Percentiles rank a stretch among this genome's conserved stretches.
Conservation (phyloP, 2,797 vertebrate genomes). For the Melanotaenia nigrans region DNA sequence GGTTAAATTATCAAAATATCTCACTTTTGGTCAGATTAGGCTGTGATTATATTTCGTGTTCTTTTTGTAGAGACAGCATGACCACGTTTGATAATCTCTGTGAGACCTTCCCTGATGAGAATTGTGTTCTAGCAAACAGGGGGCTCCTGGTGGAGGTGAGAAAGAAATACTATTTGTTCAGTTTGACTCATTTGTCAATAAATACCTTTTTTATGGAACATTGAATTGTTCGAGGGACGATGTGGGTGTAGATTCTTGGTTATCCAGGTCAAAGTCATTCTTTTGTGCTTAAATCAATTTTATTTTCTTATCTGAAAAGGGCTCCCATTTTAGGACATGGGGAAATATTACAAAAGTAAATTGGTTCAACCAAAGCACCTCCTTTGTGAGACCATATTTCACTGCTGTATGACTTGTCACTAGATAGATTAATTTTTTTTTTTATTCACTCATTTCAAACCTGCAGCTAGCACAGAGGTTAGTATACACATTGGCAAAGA, state of each 20-base stretch:
- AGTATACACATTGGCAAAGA: no score
- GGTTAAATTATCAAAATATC: constrained; percentile 18
- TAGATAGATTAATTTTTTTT: no score
- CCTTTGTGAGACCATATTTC: no score
- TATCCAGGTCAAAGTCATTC: not conserved
- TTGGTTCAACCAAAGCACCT: no score
- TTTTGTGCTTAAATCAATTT: no score
- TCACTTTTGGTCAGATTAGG: not conserved
- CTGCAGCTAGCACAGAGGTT: no score
- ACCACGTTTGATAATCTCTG: constrained; percentile 84
- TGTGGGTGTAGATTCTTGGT: not conserved
- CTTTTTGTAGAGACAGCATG: constrained; percentile 78
- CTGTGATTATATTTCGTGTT: not conserved
- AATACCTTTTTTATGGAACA: not conserved
- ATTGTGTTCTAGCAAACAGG: constrained; percentile 85
- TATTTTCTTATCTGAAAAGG: no score
- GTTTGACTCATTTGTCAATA: not conserved
- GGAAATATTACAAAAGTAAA: no score
- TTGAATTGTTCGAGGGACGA: not conserved
- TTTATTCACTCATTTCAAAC: no score
- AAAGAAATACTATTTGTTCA: not conserved
- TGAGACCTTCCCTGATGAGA: constrained; percentile 88
- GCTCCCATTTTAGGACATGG: no score
- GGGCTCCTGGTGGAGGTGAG: constrained; percentile 86
- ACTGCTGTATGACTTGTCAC: no score